Evolutionary conservation across 2,888 invertebrate species (phyloP).

Genomic region (Leptinotarsa peninsularis): DNA sequence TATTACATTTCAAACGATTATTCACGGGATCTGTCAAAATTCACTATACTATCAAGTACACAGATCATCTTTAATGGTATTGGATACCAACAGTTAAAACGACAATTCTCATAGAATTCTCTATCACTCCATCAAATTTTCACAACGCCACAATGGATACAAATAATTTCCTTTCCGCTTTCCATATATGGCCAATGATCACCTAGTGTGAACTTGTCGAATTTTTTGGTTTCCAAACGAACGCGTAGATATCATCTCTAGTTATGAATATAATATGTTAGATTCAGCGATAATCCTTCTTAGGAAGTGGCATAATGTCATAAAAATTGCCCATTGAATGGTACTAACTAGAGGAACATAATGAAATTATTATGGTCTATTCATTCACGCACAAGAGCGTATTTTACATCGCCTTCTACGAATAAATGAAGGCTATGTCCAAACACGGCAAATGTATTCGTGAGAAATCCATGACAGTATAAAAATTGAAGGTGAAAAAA

Average conservation of each 20-base stretch:
- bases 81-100: too few relatives aligned
- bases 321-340: constrained; percentile 15
- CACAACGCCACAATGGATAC: not conserved
- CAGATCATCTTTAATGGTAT: too few relatives aligned
- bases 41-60: too few relatives aligned
- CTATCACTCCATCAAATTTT: not conserved
- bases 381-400: constrained; percentile 5
- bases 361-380: constrained; percentile 17
- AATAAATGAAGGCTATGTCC: constrained; percentile 19
- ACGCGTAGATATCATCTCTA: constrained; percentile 10
- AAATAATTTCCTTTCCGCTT: not conserved
- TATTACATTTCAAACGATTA: too few relatives aligned
- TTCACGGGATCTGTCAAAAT: too few relatives aligned
- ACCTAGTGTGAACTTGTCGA: not conserved
- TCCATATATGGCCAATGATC: constrained; percentile 14
- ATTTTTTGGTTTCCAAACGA: constrained; percentile 11
- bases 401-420: constrained; percentile 16
- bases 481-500: constrained; percentile 1
- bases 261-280: constrained; percentile 15
- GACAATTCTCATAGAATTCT: not conserved
- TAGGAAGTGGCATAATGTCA: constrained; percentile 10
- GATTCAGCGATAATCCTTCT: constrained; percentile 14
- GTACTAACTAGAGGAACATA: constrained; percentile 20
- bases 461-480: constrained; percentile 4
- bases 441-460: constrained; percentile 15